Evolutionary conservation across 2,888 invertebrate species (phyloP).

Genomic region (Drosophila pegasa): DNA sequence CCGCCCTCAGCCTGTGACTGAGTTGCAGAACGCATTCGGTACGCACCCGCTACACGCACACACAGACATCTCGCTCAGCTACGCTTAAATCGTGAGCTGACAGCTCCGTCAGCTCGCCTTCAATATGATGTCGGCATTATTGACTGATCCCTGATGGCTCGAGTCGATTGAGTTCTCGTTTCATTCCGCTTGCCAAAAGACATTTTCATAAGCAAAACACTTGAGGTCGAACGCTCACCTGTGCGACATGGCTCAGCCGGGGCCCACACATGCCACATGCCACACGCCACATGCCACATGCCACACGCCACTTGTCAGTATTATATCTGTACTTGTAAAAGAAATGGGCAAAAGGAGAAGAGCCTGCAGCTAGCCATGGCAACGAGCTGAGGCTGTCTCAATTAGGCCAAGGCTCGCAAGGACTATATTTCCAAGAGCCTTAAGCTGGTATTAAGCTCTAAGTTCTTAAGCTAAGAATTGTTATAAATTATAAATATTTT

Average conservation of each 20-base stretch:
- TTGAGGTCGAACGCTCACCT: constrained; percentile 55
- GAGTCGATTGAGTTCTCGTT: constrained; percentile 19
- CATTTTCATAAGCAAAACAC: constrained; percentile 67
- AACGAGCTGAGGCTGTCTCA: not conserved
- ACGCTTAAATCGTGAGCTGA: constrained; percentile 37
- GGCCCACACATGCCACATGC: constrained; percentile 39
- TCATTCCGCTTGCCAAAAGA: constrained; percentile 28
- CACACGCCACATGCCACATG: constrained; percentile 35
- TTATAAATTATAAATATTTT: not conserved
- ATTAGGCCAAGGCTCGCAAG: not conserved
- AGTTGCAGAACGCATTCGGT: constrained; percentile 63
- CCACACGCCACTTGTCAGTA: constrained; percentile 70
- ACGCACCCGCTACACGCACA: constrained; percentile 1
- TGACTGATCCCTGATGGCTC: constrained; percentile 71
- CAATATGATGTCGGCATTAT: constrained; percentile 72
- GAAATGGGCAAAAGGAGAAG: constrained; percentile 10
- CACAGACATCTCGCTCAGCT: not conserved
- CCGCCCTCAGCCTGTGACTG: constrained; percentile 36
- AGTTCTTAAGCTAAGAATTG: too few species aligned
- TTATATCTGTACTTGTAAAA: constrained; percentile 46
- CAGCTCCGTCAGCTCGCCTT: constrained; percentile 72
- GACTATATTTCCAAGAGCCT: not conserved
- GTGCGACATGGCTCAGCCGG: constrained; percentile 49
- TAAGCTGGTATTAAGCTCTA: too few species aligned
- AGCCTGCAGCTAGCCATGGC: not conserved